phyloP scores from a whole-genome alignment of 1,140 invertebrate genomes.

The Agraylea sexmaculata region DNA sequence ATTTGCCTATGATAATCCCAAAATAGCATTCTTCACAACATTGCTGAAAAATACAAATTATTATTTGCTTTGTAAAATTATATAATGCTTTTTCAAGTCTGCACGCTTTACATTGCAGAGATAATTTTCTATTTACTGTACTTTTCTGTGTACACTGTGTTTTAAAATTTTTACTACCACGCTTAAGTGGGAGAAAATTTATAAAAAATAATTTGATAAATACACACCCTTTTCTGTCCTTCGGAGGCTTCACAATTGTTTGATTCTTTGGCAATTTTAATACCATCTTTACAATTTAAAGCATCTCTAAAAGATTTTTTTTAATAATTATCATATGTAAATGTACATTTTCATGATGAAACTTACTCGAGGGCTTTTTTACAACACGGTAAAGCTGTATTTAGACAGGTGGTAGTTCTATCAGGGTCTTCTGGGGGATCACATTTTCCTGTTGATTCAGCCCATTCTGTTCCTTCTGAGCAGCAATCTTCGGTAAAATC shows the following conservation, averaged over 20 bases:
- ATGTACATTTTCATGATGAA: neutral
- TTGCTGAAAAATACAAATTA: constrained; percentile 11
- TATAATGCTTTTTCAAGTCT: neutral
- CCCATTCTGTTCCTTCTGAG: constrained; percentile 11
- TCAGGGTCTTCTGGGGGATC: constrained; percentile 1
- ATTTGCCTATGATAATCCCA: constrained; percentile 3
- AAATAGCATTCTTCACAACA: constrained; percentile 17
- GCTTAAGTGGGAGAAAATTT: neutral
- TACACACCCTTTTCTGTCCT: constrained; percentile 1
- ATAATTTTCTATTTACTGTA: neutral
- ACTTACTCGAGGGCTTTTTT: constrained; percentile 8
- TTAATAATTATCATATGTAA: neutral
- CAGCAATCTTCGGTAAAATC: constrained; percentile 11
- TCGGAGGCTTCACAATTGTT: constrained; percentile 2
- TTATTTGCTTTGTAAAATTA: neutral
- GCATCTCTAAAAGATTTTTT: neutral
- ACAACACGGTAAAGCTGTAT: constrained; percentile 13
- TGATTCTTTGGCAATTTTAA: neutral
- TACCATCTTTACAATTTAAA: constrained; percentile 4
- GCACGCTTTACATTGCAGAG: neutral
- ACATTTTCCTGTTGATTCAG: constrained; percentile 7
- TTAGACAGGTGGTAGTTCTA: constrained; percentile 7
- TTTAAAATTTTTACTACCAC: constrained; percentile 2
- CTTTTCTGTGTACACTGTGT: neutral
- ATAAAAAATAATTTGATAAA: neutral